Evolutionary conservation across 2,888 invertebrate genomes (phyloP), one percentile per base, ranked within the genome.

Genomic region (Pecten maximus): DNA sequence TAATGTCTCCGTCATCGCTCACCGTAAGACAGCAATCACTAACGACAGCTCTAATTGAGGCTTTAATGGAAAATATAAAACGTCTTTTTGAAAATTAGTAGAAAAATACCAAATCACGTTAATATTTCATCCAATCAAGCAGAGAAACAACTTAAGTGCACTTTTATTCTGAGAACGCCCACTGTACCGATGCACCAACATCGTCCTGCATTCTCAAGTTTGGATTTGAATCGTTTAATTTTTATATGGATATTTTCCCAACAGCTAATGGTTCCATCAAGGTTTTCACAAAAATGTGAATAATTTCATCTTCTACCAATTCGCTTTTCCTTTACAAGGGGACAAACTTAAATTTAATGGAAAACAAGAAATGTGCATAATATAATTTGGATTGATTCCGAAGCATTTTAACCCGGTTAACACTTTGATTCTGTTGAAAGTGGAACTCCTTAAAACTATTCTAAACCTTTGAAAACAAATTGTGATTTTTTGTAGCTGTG

Each of bases 61-160:
- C 23, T 54, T 54, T 54, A 54, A 6, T 19, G 8, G 54, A 19
- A 54, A 54, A 54, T 23, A 54, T 54, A 54, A 54, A 23, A 19
- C 54, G n/a, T 54, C 54, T 54, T 54, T n/a, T 54, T n/a, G 54
- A n/a, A 54, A 54, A 54, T 54, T 54, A 15, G 54, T 23, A 0
- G 23, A 54, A 54, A 54, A 54, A 54, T 54, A 54, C 54, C 54
- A 54, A 54, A 54, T 54, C 54, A 54, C 54, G 54, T 54, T 54
- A 54, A n/a, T 19, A 54, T 54, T 54, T 54, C 19, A 54, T 54
- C 54, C 54, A 54, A 54, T 54, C 54, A 54, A 23, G 19, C 23
- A 6, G 54, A 2, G 54, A 54, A 54, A 23, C 54, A 23, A 54
- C 54, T 54, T 54, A 23, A 54, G n/a, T 23, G 54, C 54, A 54